phyloP scores from a whole-genome alignment of 1,140 invertebrate species.

The Neotoxoptera formosana region DNA sequence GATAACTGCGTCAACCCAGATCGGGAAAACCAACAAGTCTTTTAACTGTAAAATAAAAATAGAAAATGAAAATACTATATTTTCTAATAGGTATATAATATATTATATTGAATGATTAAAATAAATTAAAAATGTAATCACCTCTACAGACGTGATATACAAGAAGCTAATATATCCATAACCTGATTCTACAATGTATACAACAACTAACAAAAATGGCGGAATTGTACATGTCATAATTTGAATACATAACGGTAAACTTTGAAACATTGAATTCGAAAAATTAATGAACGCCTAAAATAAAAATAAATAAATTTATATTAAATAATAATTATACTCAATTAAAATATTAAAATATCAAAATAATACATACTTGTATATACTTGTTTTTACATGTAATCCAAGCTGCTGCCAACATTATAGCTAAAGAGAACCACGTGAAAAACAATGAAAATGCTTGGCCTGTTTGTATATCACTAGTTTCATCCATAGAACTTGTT shows the following conservation, averaged over 20 bases:
- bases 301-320: neutral
- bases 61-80: neutral
- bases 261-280: neutral
- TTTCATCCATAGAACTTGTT: conserved; percentile 39
- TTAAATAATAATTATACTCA: neutral
- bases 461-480: neutral
- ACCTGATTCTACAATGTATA: conserved; percentile 19
- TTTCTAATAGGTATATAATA: neutral
- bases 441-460: conserved; percentile 39
- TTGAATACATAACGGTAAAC: neutral
- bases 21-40: conserved; percentile 21
- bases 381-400: conserved; percentile 5
- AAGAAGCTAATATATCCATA: conserved; percentile 46
- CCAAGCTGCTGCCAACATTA: neutral
- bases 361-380: conserved; percentile 27
- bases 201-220: neutral
- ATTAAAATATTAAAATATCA: neutral
- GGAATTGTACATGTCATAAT: neutral
- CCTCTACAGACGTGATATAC: conserved; percentile 36
- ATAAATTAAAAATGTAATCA: neutral
- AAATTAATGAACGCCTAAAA: neutral
- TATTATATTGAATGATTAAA: neutral
- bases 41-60: conserved; percentile 10
- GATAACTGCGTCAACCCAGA: conserved; percentile 37
- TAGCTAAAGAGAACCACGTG: neutral